Conservation (phyloP, 2,797 vertebrate genomes). For the Cirrhinus molitorella region DNA sequence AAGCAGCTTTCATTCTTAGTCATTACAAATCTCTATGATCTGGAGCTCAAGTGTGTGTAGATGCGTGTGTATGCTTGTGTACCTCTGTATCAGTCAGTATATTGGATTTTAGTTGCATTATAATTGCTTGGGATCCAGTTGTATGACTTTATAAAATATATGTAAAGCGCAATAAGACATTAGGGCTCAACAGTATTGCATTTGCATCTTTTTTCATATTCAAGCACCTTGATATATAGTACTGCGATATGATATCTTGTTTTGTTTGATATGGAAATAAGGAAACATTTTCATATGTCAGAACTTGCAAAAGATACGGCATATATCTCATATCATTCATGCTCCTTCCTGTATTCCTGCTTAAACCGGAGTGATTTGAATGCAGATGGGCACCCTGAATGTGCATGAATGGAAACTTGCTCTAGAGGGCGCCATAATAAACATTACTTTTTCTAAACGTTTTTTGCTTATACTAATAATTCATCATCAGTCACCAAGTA, state of each 20-base stretch:
- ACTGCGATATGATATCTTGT: not conserved
- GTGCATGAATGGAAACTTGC: not conserved
- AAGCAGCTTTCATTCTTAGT: constrained; percentile 8
- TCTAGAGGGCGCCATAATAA: constrained; percentile 22
- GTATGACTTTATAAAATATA: not conserved
- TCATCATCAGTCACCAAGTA: not conserved
- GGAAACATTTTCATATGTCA: constrained; percentile 9
- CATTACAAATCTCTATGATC: not conserved
- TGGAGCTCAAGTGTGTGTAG: not conserved
- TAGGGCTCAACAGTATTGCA: not conserved
- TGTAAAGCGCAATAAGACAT: not conserved
- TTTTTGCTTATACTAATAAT: not conserved
- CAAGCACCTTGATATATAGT: not conserved
- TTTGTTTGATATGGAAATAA: not conserved
- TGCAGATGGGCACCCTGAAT: not conserved
- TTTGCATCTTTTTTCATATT: not conserved
- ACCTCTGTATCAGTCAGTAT: not conserved
- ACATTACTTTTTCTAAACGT: too few relatives aligned
- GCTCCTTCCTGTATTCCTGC: not conserved
- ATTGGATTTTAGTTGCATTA: not conserved
- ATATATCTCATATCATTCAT: not conserved
- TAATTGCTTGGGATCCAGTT: not conserved
- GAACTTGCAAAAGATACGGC: not conserved
- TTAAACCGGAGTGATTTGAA: not conserved
- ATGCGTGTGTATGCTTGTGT: not conserved